Evolutionary conservation across 2,113 vertebrate species (phyloP), one percentile per base, ranked within the genome.

Genomic region (Apeltes quadracus): DNA sequence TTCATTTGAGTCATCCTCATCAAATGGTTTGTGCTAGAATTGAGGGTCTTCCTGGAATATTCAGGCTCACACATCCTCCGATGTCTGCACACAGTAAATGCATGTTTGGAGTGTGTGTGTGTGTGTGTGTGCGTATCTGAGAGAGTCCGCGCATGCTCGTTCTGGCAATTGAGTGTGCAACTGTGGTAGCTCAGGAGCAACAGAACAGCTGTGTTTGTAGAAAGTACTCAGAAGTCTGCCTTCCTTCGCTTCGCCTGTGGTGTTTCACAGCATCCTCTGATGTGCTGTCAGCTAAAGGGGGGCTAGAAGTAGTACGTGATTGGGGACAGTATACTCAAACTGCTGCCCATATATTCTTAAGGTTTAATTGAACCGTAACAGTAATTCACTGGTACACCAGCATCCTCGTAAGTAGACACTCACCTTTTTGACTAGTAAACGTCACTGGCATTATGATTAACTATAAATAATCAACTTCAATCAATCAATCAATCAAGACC

Each of bases 141-240:
- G 43, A 11, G 55, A n/a, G 20, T n/a, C 0, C 59, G 51, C 16
- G 27, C 18, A 0, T 65, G 25, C 63, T 23, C 5, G 67, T 59
- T 20, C 72, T 34, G 46, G 34, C 50, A 23, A 23, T 46, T 53
- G 50, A 38, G 57, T 68, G 39, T 65, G 58, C 70, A 20, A 18
- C 29, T 58, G 61, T 53, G 62, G 79, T 59, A 70, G 75, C 29
- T 81, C 69, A 44, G 61, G 79, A 78, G 25, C 62, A 78, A 25
- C 70, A 72, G 32, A 85, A 76, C 84, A 67, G 70, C 86, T 87
- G 71, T 83, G 58, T 64, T 54, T 53, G 51, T 23, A 67, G 44
- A 75, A 46, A 72, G 5, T 34, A 34, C n/a, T n/a, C n/a, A n/a
- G n/a, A n/a, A n/a, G n/a, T n/a, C n/a, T n/a, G n/a, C n/a, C n/a